Conservation (phyloP, 2,113 vertebrate genomes). For the Etia nguti region DNA sequence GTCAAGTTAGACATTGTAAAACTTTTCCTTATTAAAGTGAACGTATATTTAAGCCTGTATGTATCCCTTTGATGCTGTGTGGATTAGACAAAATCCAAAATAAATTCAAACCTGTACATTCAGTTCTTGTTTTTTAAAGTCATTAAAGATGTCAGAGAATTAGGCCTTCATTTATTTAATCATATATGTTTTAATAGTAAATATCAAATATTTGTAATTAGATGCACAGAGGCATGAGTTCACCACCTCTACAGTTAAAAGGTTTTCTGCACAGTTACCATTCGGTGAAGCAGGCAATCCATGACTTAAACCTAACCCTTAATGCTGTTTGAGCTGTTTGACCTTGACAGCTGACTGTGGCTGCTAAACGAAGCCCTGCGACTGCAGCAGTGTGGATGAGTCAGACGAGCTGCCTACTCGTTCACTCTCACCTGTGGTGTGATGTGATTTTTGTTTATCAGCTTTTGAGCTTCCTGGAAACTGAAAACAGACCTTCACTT, state of each 20-base stretch:
- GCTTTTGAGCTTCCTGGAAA: not conserved
- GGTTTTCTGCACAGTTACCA: not conserved
- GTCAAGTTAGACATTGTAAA: too few species aligned
- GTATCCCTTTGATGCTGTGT: too few species aligned
- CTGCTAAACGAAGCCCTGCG: not conserved
- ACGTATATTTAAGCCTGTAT: too few species aligned
- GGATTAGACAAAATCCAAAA: too few species aligned
- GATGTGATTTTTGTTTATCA: constrained; percentile 16
- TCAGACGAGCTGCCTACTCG: not conserved
- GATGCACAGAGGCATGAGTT: not conserved
- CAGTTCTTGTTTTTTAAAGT: too few species aligned
- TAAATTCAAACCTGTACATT: too few species aligned
- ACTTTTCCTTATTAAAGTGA: too few species aligned
- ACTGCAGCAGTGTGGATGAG: not conserved
- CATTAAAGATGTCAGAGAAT: too few species aligned
- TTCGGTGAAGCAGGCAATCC: not conserved
- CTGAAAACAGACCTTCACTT: constrained; percentile 43
- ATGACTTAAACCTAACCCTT: not conserved
- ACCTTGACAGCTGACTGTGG: not conserved
- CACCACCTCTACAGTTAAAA: not conserved
- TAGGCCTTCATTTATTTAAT: not conserved
- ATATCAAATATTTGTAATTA: too few species aligned
- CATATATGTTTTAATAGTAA: too few species aligned
- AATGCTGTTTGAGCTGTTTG: not conserved
- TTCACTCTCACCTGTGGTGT: constrained; percentile 12